Conservation (phyloP, 2,888 invertebrate species). For the Lochmaea crataegi region DNA sequence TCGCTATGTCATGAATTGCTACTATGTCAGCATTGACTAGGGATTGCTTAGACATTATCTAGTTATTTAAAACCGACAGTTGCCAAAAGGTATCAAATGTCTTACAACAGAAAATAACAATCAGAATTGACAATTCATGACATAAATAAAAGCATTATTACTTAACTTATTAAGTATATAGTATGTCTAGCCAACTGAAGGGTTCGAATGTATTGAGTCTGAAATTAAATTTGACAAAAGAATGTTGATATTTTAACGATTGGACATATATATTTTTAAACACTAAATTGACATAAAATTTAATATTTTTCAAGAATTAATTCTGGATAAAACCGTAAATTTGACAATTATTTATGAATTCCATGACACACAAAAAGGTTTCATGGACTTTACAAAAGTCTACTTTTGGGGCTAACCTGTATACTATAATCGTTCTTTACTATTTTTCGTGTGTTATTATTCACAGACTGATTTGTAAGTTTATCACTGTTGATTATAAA, state of each 20-base stretch:
- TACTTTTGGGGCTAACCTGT: neutral
- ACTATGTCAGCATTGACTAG: no score
- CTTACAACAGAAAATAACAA: no score
- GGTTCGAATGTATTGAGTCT: neutral
- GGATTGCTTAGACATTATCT: no score
- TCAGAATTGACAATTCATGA: no score
- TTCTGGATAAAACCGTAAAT: neutral
- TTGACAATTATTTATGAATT: no score
- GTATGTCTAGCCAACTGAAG: neutral
- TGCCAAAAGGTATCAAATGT: no score
- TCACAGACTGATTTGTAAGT: conserved; percentile 56
- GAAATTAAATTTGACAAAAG: neutral
- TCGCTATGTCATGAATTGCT: no score
- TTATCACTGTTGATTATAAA: conserved; percentile 43
- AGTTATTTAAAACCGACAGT: no score
- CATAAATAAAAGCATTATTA: no score
- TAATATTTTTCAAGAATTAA: neutral
- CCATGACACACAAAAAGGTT: no score
- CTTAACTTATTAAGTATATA: no score
- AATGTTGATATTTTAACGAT: neutral
- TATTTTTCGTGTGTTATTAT: conserved; percentile 48
- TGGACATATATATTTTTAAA: neutral
- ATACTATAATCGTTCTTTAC: neutral
- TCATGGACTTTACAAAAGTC: neutral
- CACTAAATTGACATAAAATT: neutral